Evolutionary conservation across 2,113 vertebrate species (phyloP), one percentile per base, ranked within the genome.

Genomic region (Dinomys branickii): DNA sequence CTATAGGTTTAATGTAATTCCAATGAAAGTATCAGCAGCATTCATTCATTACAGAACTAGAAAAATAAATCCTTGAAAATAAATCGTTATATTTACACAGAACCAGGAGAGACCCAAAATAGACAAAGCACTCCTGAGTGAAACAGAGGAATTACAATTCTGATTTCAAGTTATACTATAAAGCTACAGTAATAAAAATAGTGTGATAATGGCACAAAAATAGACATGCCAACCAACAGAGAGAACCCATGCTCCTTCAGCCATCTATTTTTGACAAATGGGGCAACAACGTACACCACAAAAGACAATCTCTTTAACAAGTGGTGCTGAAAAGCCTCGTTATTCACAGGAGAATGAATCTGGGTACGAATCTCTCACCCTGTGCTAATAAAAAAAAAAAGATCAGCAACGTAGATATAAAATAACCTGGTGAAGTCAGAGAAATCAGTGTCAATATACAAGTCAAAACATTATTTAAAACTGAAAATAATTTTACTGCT

Each of bases 381-480:
- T 78, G 44, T 50, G 30, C 75, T 30, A 50, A 33, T 50, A 33
- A 78, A 78, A 47, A 30, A 47, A 47, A 77, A 77, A 30, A 13
- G 24, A 50, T 33, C 44, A 50, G 7, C 30, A 28, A 78, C 13
- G 13, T 30, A 50, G 28, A 78, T 33, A 16, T 28, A 28, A 75
- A 77, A 73, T 50, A 50, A 78, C 7, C 26, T 44, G 26, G 54
- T 52, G 12, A 97, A 95, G 90, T 73, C 9, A 77, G 19, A 84
- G 24, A 83, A 92, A 81, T 30, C 41, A 47, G 61, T 24, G 24
- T 73, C 47, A 91, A 44, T 63, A 65, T 91, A 77, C 90, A 86
- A 82, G 35, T 85, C 35, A 94, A 94, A 13, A 38, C 88, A 92
- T 38, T 50, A 67, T 28, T 81, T 77, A 84, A 95, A 89, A 52